These are phyloP conservation scores for Grammomys dolichurus DNA, from an alignment of 2,113 vertebrate species.

Conservation along the genomic window DNA sequence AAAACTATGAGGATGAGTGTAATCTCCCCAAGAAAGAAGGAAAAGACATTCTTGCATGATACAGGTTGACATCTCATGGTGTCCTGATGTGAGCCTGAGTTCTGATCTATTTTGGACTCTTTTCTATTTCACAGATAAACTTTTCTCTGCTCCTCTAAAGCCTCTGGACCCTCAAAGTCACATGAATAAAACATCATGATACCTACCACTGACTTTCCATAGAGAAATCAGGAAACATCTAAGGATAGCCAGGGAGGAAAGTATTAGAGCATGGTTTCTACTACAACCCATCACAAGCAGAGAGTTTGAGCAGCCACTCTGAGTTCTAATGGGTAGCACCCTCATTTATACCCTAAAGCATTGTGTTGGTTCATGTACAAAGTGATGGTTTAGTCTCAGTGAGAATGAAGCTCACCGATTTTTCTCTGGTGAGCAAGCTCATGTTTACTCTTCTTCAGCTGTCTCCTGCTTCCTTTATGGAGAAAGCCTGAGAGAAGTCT, in stretches of 20 bases:
- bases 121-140: conserved; percentile 11
- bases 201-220: background rate
- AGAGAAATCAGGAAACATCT: conserved; percentile 32
- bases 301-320: background rate
- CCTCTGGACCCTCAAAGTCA: background rate
- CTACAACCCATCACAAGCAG: background rate
- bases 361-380: background rate
- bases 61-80: background rate
- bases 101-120: conserved; percentile 3
- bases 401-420: background rate
- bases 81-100: background rate
- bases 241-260: background rate
- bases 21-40: background rate
- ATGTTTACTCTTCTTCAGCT: background rate
- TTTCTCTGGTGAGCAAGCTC: background rate
- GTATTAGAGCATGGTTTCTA: background rate
- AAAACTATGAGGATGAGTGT: background rate
- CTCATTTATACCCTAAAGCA: background rate
- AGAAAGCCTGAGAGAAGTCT: background rate
- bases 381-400: background rate
- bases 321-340: background rate
- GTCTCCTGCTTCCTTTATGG: background rate
- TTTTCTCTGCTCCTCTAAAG: background rate
- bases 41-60: background rate
- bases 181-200: conserved; percentile 23